These are phyloP conservation scores for Ligdia adustata DNA, from an alignment of 2,888 invertebrate genomes.

Conservation along the genomic window DNA sequence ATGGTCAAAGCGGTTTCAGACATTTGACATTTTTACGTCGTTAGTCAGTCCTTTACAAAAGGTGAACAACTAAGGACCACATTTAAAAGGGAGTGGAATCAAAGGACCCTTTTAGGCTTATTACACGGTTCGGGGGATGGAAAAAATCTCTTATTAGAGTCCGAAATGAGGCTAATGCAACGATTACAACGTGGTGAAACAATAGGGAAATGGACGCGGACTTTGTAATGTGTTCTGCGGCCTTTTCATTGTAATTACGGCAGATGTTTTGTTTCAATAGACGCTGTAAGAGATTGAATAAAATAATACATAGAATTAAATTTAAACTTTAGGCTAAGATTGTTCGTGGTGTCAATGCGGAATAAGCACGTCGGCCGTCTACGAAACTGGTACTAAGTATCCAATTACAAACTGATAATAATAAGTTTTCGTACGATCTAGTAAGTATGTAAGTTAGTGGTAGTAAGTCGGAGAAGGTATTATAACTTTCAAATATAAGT, in stretches of 20 bases:
- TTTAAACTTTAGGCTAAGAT: too few relatives aligned
- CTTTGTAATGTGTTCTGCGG: conserved; percentile 10
- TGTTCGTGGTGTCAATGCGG: too few relatives aligned
- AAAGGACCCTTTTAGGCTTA: conserved; percentile 74
- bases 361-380: too few relatives aligned
- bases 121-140: conserved; percentile 56
- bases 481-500: too few relatives aligned
- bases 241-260: conserved; percentile 18
- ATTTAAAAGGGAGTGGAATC: conserved; percentile 67
- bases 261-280: conserved; percentile 9
- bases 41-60: conserved; percentile 59
- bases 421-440: too few relatives aligned
- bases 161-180: conserved; percentile 23
- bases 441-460: too few relatives aligned
- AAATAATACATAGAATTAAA: too few relatives aligned
- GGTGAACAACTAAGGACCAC: conserved; percentile 62
- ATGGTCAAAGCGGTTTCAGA: conserved; percentile 53
- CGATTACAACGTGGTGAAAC: conserved; percentile 20
- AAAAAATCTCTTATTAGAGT: conserved; percentile 48
- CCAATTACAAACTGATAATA: too few relatives aligned
- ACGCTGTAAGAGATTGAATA: too few relatives aligned
- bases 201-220: conserved; percentile 10
- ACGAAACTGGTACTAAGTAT: too few relatives aligned
- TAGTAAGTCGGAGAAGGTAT: too few relatives aligned
- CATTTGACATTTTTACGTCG: conserved; percentile 56